A percentile compares a stretch with the other conserved stretches of the same genome.
These are phyloP conservation scores for Sardinella longiceps DNA, from an alignment of 2,797 vertebrate species.

Conservation along the genomic window DNA sequence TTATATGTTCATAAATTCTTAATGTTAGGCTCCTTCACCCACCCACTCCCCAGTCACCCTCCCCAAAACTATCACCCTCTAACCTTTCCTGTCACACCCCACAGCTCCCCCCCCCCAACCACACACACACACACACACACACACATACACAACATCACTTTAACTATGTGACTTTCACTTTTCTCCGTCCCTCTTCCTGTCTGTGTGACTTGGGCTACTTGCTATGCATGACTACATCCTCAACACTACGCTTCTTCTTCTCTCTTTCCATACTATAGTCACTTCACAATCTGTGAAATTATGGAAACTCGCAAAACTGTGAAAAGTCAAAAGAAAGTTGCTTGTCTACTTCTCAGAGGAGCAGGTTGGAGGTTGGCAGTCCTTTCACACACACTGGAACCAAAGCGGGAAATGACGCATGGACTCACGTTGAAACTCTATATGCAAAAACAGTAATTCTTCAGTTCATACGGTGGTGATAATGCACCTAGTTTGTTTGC, in stretches of 20 bases:
- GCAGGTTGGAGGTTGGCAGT: too few relatives aligned
- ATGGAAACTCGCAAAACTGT: too few relatives aligned
- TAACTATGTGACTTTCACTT: neutral
- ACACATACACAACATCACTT: neutral
- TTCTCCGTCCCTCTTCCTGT: neutral
- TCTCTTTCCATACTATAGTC: too few relatives aligned
- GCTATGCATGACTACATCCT: neutral
- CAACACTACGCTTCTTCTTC: too few relatives aligned
- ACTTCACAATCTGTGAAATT: too few relatives aligned
- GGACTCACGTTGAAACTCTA: too few relatives aligned
- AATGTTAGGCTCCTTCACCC: neutral
- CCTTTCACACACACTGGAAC: neutral
- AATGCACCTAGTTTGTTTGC: too few relatives aligned
- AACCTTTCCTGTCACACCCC: neutral
- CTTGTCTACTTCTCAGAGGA: too few relatives aligned
- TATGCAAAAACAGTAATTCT: too few relatives aligned
- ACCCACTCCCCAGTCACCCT: neutral
- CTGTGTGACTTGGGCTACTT: neutral
- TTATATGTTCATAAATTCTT: neutral
- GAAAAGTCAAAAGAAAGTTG: too few relatives aligned
- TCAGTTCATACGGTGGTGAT: too few relatives aligned
- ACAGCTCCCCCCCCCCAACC: neutral
- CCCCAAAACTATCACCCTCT: neutral
- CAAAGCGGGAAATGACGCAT: too few relatives aligned
- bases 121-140: neutral